These are phyloP conservation scores for Pogonophryne albipinna DNA, from an alignment of 2,797 vertebrate species.

Conservation along the genomic window DNA sequence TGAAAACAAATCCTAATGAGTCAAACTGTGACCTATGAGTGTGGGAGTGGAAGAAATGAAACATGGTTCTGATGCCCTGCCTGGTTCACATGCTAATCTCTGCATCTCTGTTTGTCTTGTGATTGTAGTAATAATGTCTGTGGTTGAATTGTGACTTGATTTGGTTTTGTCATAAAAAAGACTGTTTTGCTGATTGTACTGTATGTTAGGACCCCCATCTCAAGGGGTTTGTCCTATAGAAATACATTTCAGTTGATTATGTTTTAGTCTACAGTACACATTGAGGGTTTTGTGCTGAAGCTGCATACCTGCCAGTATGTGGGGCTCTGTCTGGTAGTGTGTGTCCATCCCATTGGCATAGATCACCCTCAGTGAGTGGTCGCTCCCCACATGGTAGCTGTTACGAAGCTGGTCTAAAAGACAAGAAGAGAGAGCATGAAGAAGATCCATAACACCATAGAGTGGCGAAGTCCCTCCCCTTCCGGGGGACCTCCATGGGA, in stretches of 20 bases:
- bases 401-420: constrained; percentile 93
- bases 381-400: constrained; percentile 96
- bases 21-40: not conserved
- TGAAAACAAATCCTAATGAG: not conserved
- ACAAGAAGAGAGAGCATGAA: constrained; percentile 1
- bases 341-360: constrained; percentile 97
- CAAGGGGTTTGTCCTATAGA: not conserved
- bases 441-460: not conserved
- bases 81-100: constrained; percentile 9
- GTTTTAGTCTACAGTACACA: not conserved
- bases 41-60: not conserved
- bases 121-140: too few species aligned
- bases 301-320: constrained; percentile 89
- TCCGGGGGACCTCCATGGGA: too few species aligned
- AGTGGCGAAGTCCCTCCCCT: too few species aligned
- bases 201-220: too few species aligned
- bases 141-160: too few species aligned
- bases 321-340: constrained; percentile 96
- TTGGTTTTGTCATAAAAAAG: too few species aligned
- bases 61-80: not conserved
- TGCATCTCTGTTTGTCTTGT: not conserved
- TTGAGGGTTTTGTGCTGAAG: not conserved
- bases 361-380: constrained; percentile 94
- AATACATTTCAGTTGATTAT: not conserved
- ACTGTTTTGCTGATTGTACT: too few species aligned